These are phyloP conservation scores for Clinocottus analis DNA, from an alignment of 2,113 vertebrate species.

Conservation along the genomic window DNA sequence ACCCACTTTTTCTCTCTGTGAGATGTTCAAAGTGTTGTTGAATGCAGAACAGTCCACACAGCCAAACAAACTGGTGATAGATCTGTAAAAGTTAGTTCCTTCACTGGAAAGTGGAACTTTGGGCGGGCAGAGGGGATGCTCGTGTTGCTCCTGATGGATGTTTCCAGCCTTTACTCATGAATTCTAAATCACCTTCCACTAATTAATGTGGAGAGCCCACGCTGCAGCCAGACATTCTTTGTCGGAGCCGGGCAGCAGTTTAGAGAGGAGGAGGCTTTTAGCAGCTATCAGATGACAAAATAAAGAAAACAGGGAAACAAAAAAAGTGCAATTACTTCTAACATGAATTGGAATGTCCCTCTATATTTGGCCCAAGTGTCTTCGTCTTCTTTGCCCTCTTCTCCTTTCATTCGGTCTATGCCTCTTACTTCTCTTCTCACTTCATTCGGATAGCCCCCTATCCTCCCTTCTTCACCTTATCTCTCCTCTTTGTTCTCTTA, in stretches of 20 bases:
- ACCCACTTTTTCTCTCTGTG: constrained; percentile 30
- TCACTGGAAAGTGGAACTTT: constrained; percentile 10
- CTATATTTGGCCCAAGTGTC: neutral
- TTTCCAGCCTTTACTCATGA: constrained; percentile 28
- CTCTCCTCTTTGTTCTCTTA: neutral
- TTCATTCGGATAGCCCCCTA: neutral
- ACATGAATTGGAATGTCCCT: neutral
- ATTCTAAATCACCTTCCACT: constrained; percentile 44
- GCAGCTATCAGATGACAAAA: neutral
- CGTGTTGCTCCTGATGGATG: constrained; percentile 20
- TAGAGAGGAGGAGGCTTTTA: neutral
- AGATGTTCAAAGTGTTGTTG: constrained; percentile 20
- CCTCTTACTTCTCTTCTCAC: neutral
- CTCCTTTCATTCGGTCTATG: neutral
- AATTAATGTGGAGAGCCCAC: constrained; percentile 36
- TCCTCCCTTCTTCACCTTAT: neutral
- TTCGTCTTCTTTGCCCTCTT: too few species aligned
- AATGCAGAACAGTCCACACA: neutral
- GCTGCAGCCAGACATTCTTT: neutral
- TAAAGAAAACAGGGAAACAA: neutral
- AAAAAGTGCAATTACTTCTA: neutral
- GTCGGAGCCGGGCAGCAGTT: neutral
- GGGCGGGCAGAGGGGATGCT: neutral
- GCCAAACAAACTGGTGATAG: constrained; percentile 25
- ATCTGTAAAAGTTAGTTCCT: neutral